Evolutionary conservation across 2,797 vertebrate genomes (phyloP).

Genomic region (Coracias cyanogaster): DNA sequence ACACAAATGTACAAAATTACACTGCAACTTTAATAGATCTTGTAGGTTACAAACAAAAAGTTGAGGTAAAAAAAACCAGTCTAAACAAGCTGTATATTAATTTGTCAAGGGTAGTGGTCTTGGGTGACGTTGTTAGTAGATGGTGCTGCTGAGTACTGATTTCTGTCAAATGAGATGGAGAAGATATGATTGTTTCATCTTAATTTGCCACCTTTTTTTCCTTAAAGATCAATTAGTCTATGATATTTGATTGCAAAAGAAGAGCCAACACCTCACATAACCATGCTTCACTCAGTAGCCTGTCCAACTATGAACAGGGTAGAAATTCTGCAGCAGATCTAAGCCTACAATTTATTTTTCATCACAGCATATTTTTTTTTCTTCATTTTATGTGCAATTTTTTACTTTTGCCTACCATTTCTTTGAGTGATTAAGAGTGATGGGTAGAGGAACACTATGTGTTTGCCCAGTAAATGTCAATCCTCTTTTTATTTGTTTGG

Average conservation of each 20-base stretch:
- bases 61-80: background rate
- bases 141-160: fast-evolving
- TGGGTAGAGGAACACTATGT: background rate
- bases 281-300: background rate
- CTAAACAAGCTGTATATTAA: background rate
- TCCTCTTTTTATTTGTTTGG: no score
- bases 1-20: background rate
- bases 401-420: background rate
- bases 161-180: background rate
- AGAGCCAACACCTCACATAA: background rate
- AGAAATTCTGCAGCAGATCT: background rate
- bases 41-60: background rate
- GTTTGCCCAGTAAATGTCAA: background rate
- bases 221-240: background rate
- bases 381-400: background rate
- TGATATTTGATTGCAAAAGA: background rate
- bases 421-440: background rate
- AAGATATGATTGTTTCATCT: background rate
- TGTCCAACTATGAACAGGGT: background rate
- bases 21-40: background rate
- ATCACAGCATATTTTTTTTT: background rate
- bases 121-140: background rate
- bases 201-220: background rate
- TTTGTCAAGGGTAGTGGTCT: background rate
- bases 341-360: background rate